Evolutionary conservation across 1,140 invertebrate genomes (phyloP), one percentile per base, ranked within the genome.

Genomic region (Araneus ventricosus): DNA sequence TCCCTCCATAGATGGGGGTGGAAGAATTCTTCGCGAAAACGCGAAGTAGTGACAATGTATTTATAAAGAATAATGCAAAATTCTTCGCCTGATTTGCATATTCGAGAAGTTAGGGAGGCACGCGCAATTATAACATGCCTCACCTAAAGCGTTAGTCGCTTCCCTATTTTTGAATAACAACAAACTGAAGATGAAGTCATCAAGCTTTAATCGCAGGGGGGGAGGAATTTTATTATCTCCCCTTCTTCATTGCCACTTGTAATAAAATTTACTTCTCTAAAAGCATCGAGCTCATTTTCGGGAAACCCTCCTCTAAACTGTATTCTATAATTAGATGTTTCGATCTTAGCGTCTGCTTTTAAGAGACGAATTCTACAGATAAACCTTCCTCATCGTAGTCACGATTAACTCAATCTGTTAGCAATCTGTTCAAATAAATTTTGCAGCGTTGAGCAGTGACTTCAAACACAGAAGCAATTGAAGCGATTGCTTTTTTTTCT

Each of bases 231-330:
- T 93, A 93, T 93, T 93, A 93, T 70, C 84, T 79, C 63, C 45
- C 67, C 67, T 67, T 85, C 61, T n/a, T 84, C 80, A 82, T 90
- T 90, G 88, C 88, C 67, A 45, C 88, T 70, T 52, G 61, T 93
- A 93, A 93, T 93, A 93, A 93, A 93, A 93, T 93, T 92, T 63
- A 85, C 82, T 92, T 61, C 87, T 41, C 27, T 90, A 90, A 90
- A 90, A 52, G 89, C 70, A 84, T 82, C 24, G 37, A 45, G 41
- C 41, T 92, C 91, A 87, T 93, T 93, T 88, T 79, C 91, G 27
- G 63, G 39, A 20, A 75, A 39, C 88, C 88, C 45, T 34, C 84
- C 63, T 30, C 37, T 70, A 57, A 92, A 84, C 79, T 85, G 37
- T 37, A 59, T 63, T 79, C 85, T 88, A 87, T 93, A 93, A 93